phyloP scores from a whole-genome alignment of 2,113 vertebrate genomes.

The Hyaena hyaena region DNA sequence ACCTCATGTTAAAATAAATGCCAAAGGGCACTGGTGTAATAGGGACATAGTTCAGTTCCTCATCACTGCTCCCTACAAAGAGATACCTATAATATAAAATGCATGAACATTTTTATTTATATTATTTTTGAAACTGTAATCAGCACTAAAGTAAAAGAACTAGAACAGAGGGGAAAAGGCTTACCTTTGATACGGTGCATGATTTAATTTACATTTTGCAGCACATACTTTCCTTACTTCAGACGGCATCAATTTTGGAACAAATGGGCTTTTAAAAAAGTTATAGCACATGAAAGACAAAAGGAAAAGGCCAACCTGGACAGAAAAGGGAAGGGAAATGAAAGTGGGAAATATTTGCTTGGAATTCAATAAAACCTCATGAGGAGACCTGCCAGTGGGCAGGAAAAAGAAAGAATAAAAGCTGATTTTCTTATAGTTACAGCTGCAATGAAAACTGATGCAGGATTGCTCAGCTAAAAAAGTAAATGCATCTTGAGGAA shows the following conservation, averaged over 20 bases:
- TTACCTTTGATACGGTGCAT: neutral
- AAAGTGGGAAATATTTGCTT: neutral
- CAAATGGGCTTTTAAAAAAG: neutral
- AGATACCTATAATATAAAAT: neutral
- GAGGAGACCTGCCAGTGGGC: neutral
- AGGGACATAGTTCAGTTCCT: neutral
- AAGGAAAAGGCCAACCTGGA: neutral
- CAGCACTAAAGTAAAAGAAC: neutral
- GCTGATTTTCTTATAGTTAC: neutral
- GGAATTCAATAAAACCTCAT: neutral
- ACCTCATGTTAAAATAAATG: neutral
- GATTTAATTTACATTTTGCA: neutral
- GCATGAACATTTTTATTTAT: neutral
- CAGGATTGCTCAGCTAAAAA: neutral
- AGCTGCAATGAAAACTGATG: neutral
- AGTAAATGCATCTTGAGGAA: slow-evolving; percentile 1
- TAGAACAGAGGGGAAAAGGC: neutral
- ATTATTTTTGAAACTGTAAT: neutral
- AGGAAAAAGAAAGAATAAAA: slow-evolving; percentile 1
- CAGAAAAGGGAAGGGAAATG: neutral
- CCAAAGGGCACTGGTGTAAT: neutral
- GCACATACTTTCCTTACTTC: neutral
- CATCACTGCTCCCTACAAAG: neutral
- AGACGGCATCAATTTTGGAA: neutral
- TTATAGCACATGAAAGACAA: neutral